Evolutionary conservation across 2,888 invertebrate species (phyloP).

Genomic region (Capitulum mitella): DNA sequence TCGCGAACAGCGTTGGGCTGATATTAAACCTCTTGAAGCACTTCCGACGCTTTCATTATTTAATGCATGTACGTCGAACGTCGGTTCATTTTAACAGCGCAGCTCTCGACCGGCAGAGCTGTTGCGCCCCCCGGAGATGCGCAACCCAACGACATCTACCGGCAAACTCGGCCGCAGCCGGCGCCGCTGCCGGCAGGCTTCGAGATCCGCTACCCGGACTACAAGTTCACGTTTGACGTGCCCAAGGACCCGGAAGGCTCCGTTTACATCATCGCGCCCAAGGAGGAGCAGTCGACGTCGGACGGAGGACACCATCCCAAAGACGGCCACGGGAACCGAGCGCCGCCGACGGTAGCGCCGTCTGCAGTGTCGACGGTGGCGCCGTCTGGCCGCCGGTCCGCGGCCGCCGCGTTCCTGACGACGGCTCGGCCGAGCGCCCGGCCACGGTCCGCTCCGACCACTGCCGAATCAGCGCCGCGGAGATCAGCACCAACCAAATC

Average conservation of each 20-base stretch:
- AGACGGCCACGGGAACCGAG: not conserved
- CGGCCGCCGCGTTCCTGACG: not conserved
- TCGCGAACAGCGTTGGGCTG: too few species aligned
- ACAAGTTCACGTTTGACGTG: not conserved
- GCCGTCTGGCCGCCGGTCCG: not conserved
- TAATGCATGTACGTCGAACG: too few species aligned
- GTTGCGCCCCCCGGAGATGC: not conserved
- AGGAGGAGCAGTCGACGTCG: not conserved
- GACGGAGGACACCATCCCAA: not conserved
- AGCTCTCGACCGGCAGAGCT: too few species aligned
- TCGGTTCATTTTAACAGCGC: too few species aligned
- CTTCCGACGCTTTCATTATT: too few species aligned
- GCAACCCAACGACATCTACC: conserved; percentile 4
- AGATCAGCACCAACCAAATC: too few species aligned
- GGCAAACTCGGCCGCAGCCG: not conserved
- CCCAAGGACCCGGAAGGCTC: conserved; percentile 20
- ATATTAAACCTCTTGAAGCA: too few species aligned
- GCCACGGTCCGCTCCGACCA: too few species aligned
- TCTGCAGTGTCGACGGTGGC: not conserved
- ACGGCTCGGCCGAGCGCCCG: too few species aligned
- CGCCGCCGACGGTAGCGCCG: not conserved
- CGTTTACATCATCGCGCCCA: not conserved
- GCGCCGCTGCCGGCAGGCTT: not conserved
- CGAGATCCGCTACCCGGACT: not conserved
- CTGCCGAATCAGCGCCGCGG: too few species aligned